Base-by-base conservation (phyloP, 2,888 invertebrate genomes). In the Polyploca ridens region DNA sequence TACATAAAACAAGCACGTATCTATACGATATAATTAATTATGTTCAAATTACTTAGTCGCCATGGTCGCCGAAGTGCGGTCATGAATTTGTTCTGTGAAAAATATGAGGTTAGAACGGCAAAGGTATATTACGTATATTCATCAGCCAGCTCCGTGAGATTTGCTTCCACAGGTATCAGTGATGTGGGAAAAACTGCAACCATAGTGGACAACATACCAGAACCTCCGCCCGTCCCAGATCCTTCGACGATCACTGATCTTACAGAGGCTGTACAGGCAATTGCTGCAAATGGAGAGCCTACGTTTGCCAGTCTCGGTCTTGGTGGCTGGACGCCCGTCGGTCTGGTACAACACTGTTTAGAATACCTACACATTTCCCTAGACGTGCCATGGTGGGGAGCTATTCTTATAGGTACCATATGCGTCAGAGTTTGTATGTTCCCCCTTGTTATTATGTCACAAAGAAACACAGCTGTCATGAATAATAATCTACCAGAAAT, bases 341-440 rank as follows among this genome's bases (percentile, higher is more conserved):
- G 99, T 0, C 85, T 98, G 6, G 95, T 98, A 14, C 98, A 99
- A 86, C 94, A 96, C 60, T 95, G 95, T 69, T 91, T 99, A 77
- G 99, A 99, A 88, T 96, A 94, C 78, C 76, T 99, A 54, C 99
- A 99, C 84, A 95, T 97, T n/a, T 90, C 94, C 0, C 88, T 95
- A 13, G 98, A 97, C 75, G 72, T 99, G 13, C 99, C 99, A 0
- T 99, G 99, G 99, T 99, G 99, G 98, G 96, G 95, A 49, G 94
- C 97, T 13, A 98, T 99, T 76, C 94, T 96, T 3, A 90, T 97
- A 64, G 97, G 97, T n/a, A 99, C 99, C 0, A 67, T 97, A 1
- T 87, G 95, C 41, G 95, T 99, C 0, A 95, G 99, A 78, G 81
- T 96, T 0, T 74, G 95, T 0, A 94, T 99, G 85, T 98, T 99